Conservation (phyloP, 2,113 vertebrate genomes). For the Aramus guarauna region DNA sequence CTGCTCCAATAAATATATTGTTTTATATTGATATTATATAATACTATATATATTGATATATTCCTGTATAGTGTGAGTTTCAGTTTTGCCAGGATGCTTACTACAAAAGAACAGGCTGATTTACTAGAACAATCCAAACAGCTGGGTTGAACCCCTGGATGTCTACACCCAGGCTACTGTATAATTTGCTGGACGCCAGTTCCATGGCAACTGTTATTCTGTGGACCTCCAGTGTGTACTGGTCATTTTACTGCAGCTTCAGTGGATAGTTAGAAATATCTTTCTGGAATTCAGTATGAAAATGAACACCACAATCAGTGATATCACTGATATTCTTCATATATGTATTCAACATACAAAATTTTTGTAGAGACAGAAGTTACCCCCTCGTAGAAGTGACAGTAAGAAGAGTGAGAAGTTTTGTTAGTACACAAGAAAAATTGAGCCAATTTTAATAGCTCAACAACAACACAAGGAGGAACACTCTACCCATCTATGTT, state of each 20-base stretch:
- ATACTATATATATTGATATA: not conserved
- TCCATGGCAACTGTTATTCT: not conserved
- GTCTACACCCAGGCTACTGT: not conserved
- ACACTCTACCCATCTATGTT: not conserved
- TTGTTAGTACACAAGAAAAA: not conserved
- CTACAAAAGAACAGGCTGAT: not conserved
- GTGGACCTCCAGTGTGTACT: not conserved
- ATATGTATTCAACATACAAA: not conserved
- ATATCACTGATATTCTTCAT: not conserved
- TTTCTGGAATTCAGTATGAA: not conserved
- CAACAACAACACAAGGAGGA: fast-evolving
- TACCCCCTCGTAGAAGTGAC: not conserved
- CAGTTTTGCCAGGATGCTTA: not conserved
- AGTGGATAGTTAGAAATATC: not conserved
- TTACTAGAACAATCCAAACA: not conserved
- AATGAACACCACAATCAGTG: not conserved
- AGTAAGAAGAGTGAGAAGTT: not conserved
- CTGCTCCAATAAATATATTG: not conserved
- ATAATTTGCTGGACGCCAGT: not conserved
- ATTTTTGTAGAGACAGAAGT: not conserved
- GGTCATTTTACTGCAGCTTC: not conserved
- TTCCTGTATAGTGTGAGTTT: not conserved
- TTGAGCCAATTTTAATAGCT: not conserved
- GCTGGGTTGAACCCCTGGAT: not conserved
- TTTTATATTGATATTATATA: not conserved